phyloP scores from a whole-genome alignment of 2,888 invertebrate genomes.

The Cryptocephalus moraei region DNA sequence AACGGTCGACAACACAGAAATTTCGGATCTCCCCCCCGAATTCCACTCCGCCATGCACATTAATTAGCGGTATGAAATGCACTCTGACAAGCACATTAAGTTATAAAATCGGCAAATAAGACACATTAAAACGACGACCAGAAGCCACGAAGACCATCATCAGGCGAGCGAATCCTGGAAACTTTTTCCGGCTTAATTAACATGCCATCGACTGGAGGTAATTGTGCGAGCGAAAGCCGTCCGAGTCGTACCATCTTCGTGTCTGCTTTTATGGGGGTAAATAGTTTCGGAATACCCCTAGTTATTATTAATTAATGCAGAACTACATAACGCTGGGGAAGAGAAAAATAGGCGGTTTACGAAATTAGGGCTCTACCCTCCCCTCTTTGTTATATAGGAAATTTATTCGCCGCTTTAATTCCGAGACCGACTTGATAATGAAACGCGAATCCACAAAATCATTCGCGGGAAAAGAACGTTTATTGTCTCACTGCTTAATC shows the following conservation, averaged over 20 bases:
- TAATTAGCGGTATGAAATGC: neutral
- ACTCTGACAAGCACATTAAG: constrained; percentile 10
- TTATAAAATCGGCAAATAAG: constrained; percentile 21
- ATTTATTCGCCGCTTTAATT: too few species aligned
- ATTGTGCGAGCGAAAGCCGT: constrained; percentile 14
- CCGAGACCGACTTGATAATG: too few species aligned
- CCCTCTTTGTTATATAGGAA: too few species aligned
- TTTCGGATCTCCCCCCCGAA: too few species aligned
- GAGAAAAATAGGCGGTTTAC: too few species aligned
- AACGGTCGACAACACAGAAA: constrained; percentile 4
- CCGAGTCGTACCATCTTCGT: constrained; percentile 19
- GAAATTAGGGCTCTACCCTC: too few species aligned
- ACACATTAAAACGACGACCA: constrained; percentile 18
- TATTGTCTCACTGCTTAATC: too few species aligned
- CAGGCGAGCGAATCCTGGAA: constrained; percentile 15
- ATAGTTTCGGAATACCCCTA: constrained; percentile 15
- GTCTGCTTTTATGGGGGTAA: constrained; percentile 12
- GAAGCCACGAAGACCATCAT: constrained; percentile 16
- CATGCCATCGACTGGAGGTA: constrained; percentile 21
- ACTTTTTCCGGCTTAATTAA: constrained; percentile 23
- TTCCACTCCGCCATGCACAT: too few species aligned
- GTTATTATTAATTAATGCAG: constrained; percentile 15
- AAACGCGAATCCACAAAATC: too few species aligned
- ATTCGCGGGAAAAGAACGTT: too few species aligned
- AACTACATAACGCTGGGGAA: neutral